A percentile compares a stretch with the other conserved stretches of the same genome.
phyloP scores from a whole-genome alignment of 1,140 invertebrate genomes.

The Agrilus planipennis region DNA sequence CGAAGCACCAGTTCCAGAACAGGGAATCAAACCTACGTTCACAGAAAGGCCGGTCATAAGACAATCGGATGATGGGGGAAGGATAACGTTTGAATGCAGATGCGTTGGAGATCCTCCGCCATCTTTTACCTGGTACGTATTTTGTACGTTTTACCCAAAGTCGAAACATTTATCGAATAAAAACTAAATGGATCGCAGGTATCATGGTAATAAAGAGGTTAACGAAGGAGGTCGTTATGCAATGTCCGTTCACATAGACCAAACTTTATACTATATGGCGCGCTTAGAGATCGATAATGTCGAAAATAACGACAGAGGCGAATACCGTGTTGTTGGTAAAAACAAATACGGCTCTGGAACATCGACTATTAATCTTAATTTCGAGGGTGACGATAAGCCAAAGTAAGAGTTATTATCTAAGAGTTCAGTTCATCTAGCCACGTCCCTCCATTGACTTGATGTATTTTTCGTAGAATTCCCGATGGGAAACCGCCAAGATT shows the following conservation, averaged over 20 bases:
- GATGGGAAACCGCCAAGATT: conserved; percentile 91
- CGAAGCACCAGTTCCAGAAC: conserved; percentile 77
- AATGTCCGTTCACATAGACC: conserved; percentile 69
- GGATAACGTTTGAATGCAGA: conserved; percentile 90
- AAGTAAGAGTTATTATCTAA: conserved; percentile 63
- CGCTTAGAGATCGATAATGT: conserved; percentile 74
- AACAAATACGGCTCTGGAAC: conserved; percentile 86
- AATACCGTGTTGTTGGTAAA: conserved; percentile 85
- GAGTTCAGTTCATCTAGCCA: background rate
- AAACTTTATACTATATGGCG: conserved; percentile 80
- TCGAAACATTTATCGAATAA: conserved; percentile 2
- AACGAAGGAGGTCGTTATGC: conserved; percentile 65
- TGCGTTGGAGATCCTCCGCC: conserved; percentile 91
- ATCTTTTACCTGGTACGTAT: conserved; percentile 76
- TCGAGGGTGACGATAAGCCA: conserved; percentile 76
- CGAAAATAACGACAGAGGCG: conserved; percentile 74
- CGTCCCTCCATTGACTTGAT: conserved; percentile 8
- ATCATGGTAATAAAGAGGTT: conserved; percentile 67
- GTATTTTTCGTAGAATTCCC: conserved; percentile 62
- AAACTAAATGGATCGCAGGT: conserved; percentile 45
- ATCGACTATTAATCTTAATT: conserved; percentile 92
- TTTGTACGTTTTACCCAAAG: conserved; percentile 2
- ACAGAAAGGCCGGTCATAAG: conserved; percentile 90
- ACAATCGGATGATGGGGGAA: conserved; percentile 85
- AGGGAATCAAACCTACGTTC: conserved; percentile 89